Evolutionary conservation across 2,113 vertebrate species (phyloP).

Genomic region (Bubo scandiacus): DNA sequence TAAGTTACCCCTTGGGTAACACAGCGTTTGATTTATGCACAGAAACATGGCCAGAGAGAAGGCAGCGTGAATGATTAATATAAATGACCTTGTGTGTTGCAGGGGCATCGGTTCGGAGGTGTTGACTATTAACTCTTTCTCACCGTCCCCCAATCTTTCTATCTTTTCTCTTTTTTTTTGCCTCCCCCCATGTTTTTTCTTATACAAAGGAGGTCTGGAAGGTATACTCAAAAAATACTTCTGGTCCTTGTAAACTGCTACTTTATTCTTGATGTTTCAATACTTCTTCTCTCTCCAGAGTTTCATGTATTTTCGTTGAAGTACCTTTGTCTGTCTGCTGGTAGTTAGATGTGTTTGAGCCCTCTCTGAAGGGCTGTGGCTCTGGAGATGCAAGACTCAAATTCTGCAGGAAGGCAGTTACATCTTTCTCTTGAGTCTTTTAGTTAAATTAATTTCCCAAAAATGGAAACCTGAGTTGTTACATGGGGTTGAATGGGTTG

Average conservation of each 20-base stretch:
- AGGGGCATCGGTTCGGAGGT: background rate
- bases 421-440: background rate
- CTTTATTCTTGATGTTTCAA: background rate
- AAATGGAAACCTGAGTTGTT: background rate
- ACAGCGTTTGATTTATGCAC: background rate
- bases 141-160: background rate
- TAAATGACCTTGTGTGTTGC: conserved; percentile 10
- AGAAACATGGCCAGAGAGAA: conserved; percentile 13
- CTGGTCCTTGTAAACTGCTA: background rate
- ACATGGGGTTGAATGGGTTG: background rate
- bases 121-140: background rate
- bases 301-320: background rate
- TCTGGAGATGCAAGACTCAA: background rate
- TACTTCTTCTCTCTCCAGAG: background rate
- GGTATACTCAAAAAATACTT: background rate
- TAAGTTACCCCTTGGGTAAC: background rate
- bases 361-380: background rate
- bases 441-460: background rate
- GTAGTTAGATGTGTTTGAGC: background rate
- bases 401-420: background rate
- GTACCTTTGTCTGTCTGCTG: background rate
- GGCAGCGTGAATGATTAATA: conserved; percentile 36
- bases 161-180: background rate
- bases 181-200: background rate
- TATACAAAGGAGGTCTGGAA: background rate